These are phyloP conservation scores for Drosophila mettleri DNA, from an alignment of 2,888 invertebrate genomes.

Conservation along the genomic window DNA sequence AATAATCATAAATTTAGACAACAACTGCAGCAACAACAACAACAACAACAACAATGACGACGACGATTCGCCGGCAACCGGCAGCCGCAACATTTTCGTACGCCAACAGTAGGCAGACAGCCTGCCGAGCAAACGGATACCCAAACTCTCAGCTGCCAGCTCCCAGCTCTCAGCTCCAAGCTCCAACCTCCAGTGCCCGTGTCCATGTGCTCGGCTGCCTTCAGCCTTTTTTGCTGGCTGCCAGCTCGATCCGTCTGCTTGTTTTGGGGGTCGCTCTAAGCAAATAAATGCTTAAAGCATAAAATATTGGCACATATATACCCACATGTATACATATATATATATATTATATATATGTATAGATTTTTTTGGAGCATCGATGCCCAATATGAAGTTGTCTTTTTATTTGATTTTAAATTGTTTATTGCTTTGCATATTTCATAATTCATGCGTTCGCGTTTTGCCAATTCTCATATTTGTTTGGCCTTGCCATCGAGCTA, in stretches of 20 bases:
- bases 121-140: conserved; percentile 55
- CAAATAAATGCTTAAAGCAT: conserved; percentile 79
- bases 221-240: conserved; percentile 26
- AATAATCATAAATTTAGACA: conserved; percentile 80
- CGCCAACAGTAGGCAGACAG: conserved; percentile 70
- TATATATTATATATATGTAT: conserved; percentile 10
- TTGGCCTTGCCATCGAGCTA: conserved; percentile 50
- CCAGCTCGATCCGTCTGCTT: conserved; percentile 51
- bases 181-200: conserved; percentile 12
- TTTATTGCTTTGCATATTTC: conserved; percentile 80
- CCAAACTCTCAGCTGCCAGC: conserved; percentile 16
- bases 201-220: conserved; percentile 34
- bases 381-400: conserved; percentile 78
- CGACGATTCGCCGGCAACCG: conserved; percentile 44
- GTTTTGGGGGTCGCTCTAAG: conserved; percentile 78
- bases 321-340: neutral
- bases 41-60: conserved; percentile 28
- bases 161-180: conserved; percentile 1
- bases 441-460: conserved; percentile 57
- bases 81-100: conserved; percentile 68
- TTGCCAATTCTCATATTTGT: conserved; percentile 28
- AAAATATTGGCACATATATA: conserved; percentile 70
- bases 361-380: conserved; percentile 39
- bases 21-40: conserved; percentile 64
- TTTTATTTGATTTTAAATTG: conserved; percentile 80